Conservation (phyloP, 2,113 vertebrate species). For the Irena cyanogastra region DNA sequence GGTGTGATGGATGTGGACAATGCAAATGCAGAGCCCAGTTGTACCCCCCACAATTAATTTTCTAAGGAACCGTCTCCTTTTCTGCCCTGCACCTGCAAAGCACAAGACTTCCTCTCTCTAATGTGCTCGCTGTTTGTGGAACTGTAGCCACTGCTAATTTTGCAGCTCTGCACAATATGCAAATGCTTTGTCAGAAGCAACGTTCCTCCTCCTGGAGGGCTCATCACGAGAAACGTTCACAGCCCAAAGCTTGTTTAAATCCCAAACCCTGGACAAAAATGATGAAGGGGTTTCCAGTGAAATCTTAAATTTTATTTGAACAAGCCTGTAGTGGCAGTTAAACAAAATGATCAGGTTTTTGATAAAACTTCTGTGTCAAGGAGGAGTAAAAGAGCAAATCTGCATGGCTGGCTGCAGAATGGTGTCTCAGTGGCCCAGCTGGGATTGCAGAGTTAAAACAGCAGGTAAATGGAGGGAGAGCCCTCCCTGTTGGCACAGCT, state of each 20-base stretch:
- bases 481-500: rapidly evolving
- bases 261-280: background rate
- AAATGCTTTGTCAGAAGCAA: constrained; percentile 35
- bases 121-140: background rate
- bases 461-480: background rate
- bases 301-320: background rate
- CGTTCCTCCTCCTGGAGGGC: background rate
- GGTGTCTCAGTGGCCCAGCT: background rate
- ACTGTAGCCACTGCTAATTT: background rate
- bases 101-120: background rate
- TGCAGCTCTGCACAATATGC: constrained; percentile 22
- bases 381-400: background rate
- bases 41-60: background rate
- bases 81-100: background rate
- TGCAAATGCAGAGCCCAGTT: background rate
- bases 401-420: background rate
- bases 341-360: background rate
- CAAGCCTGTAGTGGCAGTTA: background rate
- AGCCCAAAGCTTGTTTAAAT: background rate
- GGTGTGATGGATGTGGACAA: background rate
- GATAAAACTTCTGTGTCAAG: background rate
- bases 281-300: background rate
- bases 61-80: background rate
- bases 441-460: background rate
- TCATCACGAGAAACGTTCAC: background rate